Percentiles rank a stretch among this genome's conserved stretches.
These are phyloP conservation scores for Formica exsecta DNA, from an alignment of 1,140 invertebrate species.

Conservation along the genomic window DNA sequence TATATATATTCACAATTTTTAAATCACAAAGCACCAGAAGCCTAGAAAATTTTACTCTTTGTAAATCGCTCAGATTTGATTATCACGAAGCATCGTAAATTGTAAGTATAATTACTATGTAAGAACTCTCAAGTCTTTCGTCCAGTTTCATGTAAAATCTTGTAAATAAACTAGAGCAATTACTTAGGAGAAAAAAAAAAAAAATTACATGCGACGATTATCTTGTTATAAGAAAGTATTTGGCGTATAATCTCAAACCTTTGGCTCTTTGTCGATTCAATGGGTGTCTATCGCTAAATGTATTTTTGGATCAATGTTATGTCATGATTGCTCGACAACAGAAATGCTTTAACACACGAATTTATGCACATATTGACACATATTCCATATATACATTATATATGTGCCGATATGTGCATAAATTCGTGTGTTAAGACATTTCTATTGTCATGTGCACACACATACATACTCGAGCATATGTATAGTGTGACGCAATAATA, in stretches of 20 bases:
- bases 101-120: too few relatives aligned
- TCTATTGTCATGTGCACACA: too few relatives aligned
- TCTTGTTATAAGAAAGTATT: constrained; percentile 24
- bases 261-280: constrained; percentile 28
- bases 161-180: constrained; percentile 4
- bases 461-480: background rate
- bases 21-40: constrained; percentile 44
- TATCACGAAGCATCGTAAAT: too few relatives aligned
- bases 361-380: too few relatives aligned
- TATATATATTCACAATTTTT: constrained; percentile 47
- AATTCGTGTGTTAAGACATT: too few relatives aligned
- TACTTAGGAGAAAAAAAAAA: background rate
- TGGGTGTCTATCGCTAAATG: constrained; percentile 6
- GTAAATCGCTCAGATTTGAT: constrained; percentile 30
- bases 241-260: constrained; percentile 11
- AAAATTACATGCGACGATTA: background rate
- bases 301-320: constrained; percentile 38
- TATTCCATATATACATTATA: too few relatives aligned
- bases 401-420: too few relatives aligned
- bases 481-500: background rate
- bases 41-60: constrained; percentile 51
- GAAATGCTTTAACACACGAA: too few relatives aligned
- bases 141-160: constrained; percentile 44
- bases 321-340: background rate
- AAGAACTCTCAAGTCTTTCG: constrained; percentile 5